A percentile compares a stretch with the other conserved stretches of the same genome.
phyloP scores from a whole-genome alignment of 2,113 vertebrate genomes.

The Hyaena hyaena region DNA sequence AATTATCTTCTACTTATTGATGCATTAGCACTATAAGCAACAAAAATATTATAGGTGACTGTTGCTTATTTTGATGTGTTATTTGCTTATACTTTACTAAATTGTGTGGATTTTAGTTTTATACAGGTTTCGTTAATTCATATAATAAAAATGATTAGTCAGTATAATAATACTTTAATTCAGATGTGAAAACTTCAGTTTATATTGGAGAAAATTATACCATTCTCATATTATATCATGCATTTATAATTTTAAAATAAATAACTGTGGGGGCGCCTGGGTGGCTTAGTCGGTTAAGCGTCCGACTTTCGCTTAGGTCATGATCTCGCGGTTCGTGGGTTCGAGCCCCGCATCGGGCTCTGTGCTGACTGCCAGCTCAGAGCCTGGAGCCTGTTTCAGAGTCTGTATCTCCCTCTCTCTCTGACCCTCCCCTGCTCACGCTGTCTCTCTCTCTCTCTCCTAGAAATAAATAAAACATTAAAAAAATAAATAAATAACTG shows the following conservation, averaged over 20 bases:
- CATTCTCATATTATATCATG: neutral
- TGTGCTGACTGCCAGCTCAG: no score
- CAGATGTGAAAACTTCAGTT: neutral
- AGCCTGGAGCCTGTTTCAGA: no score
- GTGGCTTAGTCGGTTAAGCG: no score
- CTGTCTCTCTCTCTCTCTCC: no score
- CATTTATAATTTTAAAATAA: slow-evolving; percentile 36
- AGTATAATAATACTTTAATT: slow-evolving; percentile 44
- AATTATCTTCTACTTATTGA: neutral
- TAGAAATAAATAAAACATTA: no score
- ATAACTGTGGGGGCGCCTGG: no score
- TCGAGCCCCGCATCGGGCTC: no score
- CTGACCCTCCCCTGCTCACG: no score
- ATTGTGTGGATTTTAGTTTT: slow-evolving; percentile 53
- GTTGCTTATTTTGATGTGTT: neutral
- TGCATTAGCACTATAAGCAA: slow-evolving; percentile 18
- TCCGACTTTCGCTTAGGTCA: no score
- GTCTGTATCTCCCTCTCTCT: no score
- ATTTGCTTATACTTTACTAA: slow-evolving; percentile 5
- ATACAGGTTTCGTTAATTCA: neutral
- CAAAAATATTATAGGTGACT: neutral
- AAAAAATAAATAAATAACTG: slow-evolving; percentile 3
- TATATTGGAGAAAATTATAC: neutral
- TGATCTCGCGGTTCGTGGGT: no score
- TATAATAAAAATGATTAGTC: slow-evolving; percentile 23